Evolutionary conservation across 2,797 vertebrate genomes (phyloP).

Genomic region (Chanos chanos): DNA sequence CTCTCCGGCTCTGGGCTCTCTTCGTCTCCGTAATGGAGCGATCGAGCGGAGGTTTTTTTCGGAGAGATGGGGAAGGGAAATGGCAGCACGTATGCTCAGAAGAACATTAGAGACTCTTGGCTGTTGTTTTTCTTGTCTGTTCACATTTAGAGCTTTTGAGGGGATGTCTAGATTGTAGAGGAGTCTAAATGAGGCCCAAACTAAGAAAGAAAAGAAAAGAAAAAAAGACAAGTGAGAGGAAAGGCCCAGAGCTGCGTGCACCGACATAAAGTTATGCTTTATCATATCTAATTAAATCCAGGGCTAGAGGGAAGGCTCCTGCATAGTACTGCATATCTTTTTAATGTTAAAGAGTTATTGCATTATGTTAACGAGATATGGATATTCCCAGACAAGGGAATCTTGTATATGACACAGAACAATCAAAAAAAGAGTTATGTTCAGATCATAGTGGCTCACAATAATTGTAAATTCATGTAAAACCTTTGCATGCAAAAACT

Average conservation of each 20-base stretch:
- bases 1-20: slow-evolving; percentile 43
- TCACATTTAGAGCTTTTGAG: slow-evolving; percentile 50
- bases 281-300: slow-evolving; percentile 51
- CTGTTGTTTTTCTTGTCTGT: slow-evolving; percentile 48
- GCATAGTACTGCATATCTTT: slow-evolving; percentile 31
- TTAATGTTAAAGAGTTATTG: slow-evolving; percentile 46
- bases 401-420: background rate
- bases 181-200: slow-evolving; percentile 26
- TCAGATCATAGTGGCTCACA: background rate
- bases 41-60: slow-evolving; percentile 47
- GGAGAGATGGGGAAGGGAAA: slow-evolving; percentile 50
- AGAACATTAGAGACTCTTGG: slow-evolving; percentile 36
- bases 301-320: slow-evolving; percentile 34
- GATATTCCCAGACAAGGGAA: slow-evolving; percentile 22
- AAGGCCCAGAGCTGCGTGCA: slow-evolving; percentile 42
- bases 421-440: background rate
- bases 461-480: background rate
- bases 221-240: slow-evolving; percentile 35
- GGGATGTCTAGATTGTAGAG: slow-evolving; percentile 47
- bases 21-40: slow-evolving; percentile 47
- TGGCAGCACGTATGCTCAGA: slow-evolving; percentile 42
- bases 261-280: slow-evolving; percentile 48
- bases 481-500: background rate
- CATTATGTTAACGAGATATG: slow-evolving; percentile 42
- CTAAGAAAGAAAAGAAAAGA: slow-evolving; percentile 38